Conservation (phyloP, 2,888 invertebrate genomes). For the Bombylius discolor region DNA sequence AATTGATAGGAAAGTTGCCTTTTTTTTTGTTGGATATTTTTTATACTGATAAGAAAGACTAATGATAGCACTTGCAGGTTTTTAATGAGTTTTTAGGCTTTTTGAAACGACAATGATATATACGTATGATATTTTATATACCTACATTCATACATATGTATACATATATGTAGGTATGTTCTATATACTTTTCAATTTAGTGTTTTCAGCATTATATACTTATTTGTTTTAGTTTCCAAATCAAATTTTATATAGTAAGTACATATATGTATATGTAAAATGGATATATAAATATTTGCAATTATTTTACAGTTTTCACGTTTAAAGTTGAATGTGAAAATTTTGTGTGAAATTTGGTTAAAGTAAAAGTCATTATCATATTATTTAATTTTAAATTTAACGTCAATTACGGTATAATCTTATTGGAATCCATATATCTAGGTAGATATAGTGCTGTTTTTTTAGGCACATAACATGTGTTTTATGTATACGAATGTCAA, state of each 20-base stretch:
- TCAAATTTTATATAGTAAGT: neutral
- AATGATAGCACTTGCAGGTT: neutral
- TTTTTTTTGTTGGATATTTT: neutral
- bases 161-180: neutral
- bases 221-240: neutral
- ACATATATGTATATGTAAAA: no score
- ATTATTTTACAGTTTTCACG: no score
- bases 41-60: neutral
- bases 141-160: neutral
- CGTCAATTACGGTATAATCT: no score
- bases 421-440: no score
- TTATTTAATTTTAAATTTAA: no score
- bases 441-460: no score
- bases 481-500: no score
- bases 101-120: neutral
- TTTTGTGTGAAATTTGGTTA: no score
- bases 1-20: constrained; percentile 2
- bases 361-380: no score
- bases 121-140: neutral
- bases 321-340: no score
- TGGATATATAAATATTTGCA: no score
- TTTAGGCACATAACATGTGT: no score
- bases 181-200: neutral
- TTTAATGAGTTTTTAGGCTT: neutral
- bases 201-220: neutral